A percentile compares a stretch with the other conserved stretches of the same genome.
phyloP scores from a whole-genome alignment of 2,888 invertebrate genomes.

The Apotomis turbidana region DNA sequence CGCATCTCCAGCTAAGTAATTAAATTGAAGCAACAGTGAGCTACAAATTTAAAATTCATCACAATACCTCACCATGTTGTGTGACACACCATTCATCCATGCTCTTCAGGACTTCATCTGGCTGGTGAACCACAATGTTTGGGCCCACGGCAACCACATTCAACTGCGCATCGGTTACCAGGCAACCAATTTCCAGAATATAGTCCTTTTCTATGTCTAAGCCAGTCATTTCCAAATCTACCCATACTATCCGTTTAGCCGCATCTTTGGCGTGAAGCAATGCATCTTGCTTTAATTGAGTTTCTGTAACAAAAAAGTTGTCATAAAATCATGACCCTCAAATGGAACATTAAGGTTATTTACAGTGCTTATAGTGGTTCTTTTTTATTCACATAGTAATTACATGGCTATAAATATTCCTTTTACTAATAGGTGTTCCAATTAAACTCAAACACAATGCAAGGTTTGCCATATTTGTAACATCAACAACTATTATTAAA shows the following conservation, averaged over 20 bases:
- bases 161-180: slow-evolving; percentile 92
- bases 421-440: too few relatives aligned
- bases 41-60: background rate
- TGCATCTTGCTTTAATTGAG: slow-evolving; percentile 40
- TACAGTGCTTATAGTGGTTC: too few relatives aligned
- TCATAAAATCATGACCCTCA: background rate
- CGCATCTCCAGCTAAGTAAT: too few relatives aligned
- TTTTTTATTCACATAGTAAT: too few relatives aligned
- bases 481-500: too few relatives aligned
- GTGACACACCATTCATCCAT: slow-evolving; percentile 94
- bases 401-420: too few relatives aligned
- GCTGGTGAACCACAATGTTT: slow-evolving; percentile 90
- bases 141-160: slow-evolving; percentile 90
- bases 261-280: slow-evolving; percentile 46
- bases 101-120: slow-evolving; percentile 86
- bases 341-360: too few relatives aligned
- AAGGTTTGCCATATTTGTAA: too few relatives aligned
- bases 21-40: too few relatives aligned
- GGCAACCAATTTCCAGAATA: slow-evolving; percentile 94
- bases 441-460: too few relatives aligned
- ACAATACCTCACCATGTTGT: slow-evolving; percentile 89
- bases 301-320: slow-evolving; percentile 39
- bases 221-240: slow-evolving; percentile 96
- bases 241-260: slow-evolving; percentile 86
- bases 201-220: slow-evolving; percentile 89